Percentiles rank a stretch among this genome's conserved stretches.
Conservation (phyloP, 2,888 invertebrate genomes). For the Notocelia uddmanniana region DNA sequence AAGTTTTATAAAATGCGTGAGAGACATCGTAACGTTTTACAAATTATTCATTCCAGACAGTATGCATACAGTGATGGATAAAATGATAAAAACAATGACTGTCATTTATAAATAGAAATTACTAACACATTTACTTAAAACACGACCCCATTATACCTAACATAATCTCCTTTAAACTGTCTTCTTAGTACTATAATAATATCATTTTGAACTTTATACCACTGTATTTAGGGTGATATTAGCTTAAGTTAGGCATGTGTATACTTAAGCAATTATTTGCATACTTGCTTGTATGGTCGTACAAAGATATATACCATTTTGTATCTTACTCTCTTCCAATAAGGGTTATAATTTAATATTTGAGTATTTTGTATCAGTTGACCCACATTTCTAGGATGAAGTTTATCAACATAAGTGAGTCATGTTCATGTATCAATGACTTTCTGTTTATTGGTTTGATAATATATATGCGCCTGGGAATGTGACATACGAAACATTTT, state of each 20-base stretch:
- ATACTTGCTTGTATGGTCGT: background rate
- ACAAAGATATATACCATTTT: background rate
- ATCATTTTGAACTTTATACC: background rate
- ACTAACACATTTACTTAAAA: conserved; percentile 12
- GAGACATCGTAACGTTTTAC: too few relatives aligned
- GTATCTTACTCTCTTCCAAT: background rate
- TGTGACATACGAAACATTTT: background rate
- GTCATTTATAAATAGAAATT: background rate
- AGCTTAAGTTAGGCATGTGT: background rate
- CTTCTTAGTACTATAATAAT: background rate
- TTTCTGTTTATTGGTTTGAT: background rate
- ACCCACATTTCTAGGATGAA: conserved; percentile 31
- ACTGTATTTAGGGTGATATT: background rate
- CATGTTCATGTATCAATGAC: conserved; percentile 27
- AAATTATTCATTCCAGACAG: too few relatives aligned
- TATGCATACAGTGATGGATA: background rate
- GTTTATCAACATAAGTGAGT: conserved; percentile 55
- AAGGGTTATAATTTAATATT: background rate
- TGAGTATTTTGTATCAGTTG: conserved; percentile 16
- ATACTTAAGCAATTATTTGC: conserved; percentile 13
- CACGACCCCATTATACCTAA: background rate
- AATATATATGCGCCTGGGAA: background rate
- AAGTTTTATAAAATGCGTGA: too few relatives aligned
- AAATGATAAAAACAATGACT: background rate
- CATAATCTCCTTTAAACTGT: background rate